Evolutionary conservation across 1,140 invertebrate species (phyloP).

Genomic region (Zaprionus davidi): DNA sequence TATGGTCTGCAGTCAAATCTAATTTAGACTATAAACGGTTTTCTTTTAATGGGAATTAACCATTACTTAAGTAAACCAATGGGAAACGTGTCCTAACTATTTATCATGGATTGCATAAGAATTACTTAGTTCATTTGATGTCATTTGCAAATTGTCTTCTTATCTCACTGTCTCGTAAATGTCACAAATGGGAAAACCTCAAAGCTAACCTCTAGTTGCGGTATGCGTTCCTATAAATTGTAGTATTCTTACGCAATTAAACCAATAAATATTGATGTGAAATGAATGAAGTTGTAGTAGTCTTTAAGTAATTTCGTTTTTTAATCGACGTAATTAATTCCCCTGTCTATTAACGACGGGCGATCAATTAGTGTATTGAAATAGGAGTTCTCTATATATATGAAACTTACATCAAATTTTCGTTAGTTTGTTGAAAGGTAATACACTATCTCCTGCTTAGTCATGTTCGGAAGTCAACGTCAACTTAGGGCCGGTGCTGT

Average conservation of each 20-base stretch:
- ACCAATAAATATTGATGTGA: neutral
- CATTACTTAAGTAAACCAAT: too few species aligned
- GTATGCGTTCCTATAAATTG: neutral
- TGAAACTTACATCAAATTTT: neutral
- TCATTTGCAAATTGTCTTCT: too few species aligned
- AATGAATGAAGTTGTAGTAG: too few species aligned
- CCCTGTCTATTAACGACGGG: neutral
- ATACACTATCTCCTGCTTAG: constrained; percentile 20
- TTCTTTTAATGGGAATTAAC: neutral
- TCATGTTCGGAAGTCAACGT: constrained; percentile 35
- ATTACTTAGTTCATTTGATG: too few species aligned
- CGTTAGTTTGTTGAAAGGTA: constrained; percentile 6
- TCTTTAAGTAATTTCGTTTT: neutral
- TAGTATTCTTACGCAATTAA: neutral
- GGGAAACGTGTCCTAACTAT: too few species aligned
- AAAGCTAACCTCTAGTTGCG: neutral
- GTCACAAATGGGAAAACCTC: too few species aligned
- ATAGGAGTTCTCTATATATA: neutral
- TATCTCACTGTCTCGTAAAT: too few species aligned
- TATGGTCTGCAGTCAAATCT: constrained; percentile 55
- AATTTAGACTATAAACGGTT: neutral
- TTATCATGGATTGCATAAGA: too few species aligned
- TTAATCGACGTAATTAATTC: neutral
- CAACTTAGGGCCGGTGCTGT: constrained; percentile 6
- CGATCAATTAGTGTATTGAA: neutral